A percentile compares a stretch with the other conserved stretches of the same genome.
These are phyloP conservation scores for Pelodytes ibericus DNA, from an alignment of 2,797 vertebrate genomes.

Conservation along the genomic window DNA sequence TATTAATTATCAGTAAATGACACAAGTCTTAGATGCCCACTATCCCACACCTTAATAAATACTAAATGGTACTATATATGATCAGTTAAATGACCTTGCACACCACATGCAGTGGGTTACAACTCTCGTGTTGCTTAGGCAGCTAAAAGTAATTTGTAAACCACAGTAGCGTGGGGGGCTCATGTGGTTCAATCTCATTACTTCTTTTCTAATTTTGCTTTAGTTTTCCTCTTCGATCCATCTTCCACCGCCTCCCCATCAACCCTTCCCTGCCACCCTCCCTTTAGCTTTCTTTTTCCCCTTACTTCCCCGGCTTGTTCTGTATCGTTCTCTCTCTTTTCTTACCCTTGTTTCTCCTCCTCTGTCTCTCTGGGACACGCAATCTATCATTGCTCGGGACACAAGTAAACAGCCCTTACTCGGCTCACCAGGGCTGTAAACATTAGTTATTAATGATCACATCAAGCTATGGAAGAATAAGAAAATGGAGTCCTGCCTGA, in stretches of 20 bases:
- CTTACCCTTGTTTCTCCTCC: neutral
- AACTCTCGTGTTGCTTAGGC: no score
- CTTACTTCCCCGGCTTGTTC: constrained; percentile 3
- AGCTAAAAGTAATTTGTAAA: no score
- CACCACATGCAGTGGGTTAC: no score
- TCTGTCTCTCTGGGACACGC: constrained; percentile 41
- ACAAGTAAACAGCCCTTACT: constrained; percentile 54
- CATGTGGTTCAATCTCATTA: no score
- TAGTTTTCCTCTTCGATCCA: neutral
- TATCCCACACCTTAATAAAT: no score
- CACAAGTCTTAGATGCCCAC: no score
- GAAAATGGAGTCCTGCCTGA: neutral
- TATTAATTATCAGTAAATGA: no score
- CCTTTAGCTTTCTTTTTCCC: constrained; percentile 4
- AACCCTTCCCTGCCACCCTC: neutral
- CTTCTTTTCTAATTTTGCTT: no score
- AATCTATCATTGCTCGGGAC: constrained; percentile 49
- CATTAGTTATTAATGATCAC: constrained; percentile 53
- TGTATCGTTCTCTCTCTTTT: constrained; percentile 6
- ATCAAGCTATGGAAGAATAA: constrained; percentile 24
- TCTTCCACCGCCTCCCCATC: constrained; percentile 2
- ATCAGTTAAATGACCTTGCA: no score
- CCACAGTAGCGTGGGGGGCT: no score
- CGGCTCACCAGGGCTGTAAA: constrained; percentile 45
- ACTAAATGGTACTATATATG: no score